phyloP scores from a whole-genome alignment of 2,888 invertebrate genomes.

The Dinocampus coccinellae region DNA sequence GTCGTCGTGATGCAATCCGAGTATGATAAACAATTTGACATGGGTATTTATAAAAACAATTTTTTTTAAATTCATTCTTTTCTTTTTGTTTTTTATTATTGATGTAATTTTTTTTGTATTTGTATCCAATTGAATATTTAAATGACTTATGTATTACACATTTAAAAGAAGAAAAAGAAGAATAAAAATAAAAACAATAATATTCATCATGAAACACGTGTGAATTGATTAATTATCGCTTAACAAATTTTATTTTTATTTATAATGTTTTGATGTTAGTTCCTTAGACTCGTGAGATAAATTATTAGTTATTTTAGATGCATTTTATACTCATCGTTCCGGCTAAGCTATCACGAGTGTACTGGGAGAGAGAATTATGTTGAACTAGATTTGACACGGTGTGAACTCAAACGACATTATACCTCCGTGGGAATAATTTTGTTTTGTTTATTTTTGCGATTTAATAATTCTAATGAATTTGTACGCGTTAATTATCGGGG shows the following conservation, averaged over 20 bases:
- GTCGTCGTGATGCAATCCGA: slow-evolving; percentile 62
- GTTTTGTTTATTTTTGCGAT: too few species aligned
- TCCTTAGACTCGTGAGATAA: slow-evolving; percentile 10
- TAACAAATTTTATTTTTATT: slow-evolving; percentile 2
- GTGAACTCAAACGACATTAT: not conserved
- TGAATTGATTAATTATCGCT: slow-evolving; percentile 11
- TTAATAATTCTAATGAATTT: too few species aligned
- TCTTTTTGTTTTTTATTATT: not conserved
- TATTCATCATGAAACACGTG: not conserved
- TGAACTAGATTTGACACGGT: slow-evolving; percentile 9
- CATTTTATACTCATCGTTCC: slow-evolving; percentile 24
- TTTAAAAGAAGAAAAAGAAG: too few species aligned
- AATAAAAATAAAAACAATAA: not conserved
- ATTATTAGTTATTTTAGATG: not conserved
- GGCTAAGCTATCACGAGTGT: slow-evolving; percentile 22
- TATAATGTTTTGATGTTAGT: not conserved
- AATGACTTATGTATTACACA: too few species aligned
- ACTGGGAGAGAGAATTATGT: slow-evolving; percentile 14
- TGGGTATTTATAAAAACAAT: slow-evolving; percentile 53
- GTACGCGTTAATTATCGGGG: too few species aligned
- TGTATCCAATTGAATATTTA: too few species aligned
- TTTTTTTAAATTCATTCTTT: not conserved
- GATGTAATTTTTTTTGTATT: not conserved
- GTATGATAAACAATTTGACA: slow-evolving; percentile 58
- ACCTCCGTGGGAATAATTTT: slow-evolving; percentile 21